A percentile compares a stretch with the other conserved stretches of the same genome.
Evolutionary conservation across 1,140 invertebrate genomes (phyloP).

Genomic region (Euwallacea similis): DNA sequence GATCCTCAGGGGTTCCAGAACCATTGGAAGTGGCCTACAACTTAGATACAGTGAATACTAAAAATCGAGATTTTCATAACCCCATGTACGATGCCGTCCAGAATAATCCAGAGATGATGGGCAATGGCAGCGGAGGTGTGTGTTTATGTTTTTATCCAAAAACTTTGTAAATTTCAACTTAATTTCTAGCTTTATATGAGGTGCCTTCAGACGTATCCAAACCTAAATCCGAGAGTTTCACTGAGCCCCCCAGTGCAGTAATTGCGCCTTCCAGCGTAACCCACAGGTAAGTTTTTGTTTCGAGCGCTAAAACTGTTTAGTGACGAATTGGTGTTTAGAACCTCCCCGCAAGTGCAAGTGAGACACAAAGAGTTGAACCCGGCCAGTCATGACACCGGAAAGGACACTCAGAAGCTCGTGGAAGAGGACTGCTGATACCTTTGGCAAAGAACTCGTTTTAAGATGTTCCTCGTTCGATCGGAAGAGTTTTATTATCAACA

Average conservation of each 20-base stretch:
- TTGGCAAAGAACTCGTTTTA: constrained; percentile 16
- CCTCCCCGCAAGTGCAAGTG: constrained; percentile 72
- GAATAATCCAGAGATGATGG: constrained; percentile 59
- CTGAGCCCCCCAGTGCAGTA: constrained; percentile 68
- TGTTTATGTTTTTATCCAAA: not conserved
- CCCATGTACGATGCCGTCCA: constrained; percentile 92
- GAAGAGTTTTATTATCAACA: not conserved
- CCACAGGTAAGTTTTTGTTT: constrained; percentile 56
- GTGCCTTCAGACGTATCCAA: constrained; percentile 74
- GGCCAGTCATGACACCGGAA: constrained; percentile 80
- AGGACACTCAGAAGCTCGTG: constrained; percentile 87
- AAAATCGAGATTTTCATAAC: constrained; percentile 89
- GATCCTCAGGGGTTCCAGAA: constrained; percentile 51
- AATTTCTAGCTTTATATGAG: constrained; percentile 69
- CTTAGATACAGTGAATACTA: constrained; percentile 68
- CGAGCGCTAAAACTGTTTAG: not conserved
- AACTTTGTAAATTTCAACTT: not conserved
- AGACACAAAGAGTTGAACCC: constrained; percentile 81
- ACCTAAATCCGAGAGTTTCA: constrained; percentile 59
- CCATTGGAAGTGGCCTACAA: constrained; percentile 75
- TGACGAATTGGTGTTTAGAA: constrained; percentile 40
- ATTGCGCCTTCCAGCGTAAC: constrained; percentile 79
- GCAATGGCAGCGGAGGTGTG: constrained; percentile 59
- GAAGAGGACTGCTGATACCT: constrained; percentile 71
- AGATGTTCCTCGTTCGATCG: constrained; percentile 36